phyloP scores from a whole-genome alignment of 2,113 vertebrate genomes.

The Sander vitreus region DNA sequence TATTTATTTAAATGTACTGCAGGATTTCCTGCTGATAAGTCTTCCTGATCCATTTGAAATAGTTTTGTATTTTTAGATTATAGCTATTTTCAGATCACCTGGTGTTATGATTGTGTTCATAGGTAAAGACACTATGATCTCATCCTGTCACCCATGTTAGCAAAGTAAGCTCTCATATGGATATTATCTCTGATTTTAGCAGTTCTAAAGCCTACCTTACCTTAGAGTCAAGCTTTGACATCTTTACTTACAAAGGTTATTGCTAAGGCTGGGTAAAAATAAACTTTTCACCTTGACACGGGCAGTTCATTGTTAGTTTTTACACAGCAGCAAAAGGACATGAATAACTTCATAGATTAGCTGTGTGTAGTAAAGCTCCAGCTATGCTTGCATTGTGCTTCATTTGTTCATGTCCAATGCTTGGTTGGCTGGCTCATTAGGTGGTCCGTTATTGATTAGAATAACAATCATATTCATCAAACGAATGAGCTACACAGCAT shows the following conservation, averaged over 20 bases:
- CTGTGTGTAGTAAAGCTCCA: not conserved
- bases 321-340: not conserved
- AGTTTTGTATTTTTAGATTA: not conserved
- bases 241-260: constrained; percentile 19
- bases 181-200: constrained; percentile 1
- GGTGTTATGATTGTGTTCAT: not conserved
- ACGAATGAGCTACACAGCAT: constrained; percentile 52
- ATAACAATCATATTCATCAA: constrained; percentile 55
- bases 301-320: not conserved
- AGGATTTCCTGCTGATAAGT: constrained; percentile 38
- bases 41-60: not conserved
- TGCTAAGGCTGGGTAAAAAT: constrained; percentile 19
- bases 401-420: constrained; percentile 25
- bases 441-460: constrained; percentile 53
- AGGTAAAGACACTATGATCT: not conserved
- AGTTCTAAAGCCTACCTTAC: not conserved
- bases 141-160: not conserved
- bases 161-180: constrained; percentile 1
- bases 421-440: constrained; percentile 47
- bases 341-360: constrained; percentile 22
- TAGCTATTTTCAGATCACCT: not conserved
- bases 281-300: constrained; percentile 35
- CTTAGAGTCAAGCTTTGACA: constrained; percentile 21
- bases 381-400: not conserved
- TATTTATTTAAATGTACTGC: not conserved